Evolutionary conservation across 2,888 invertebrate genomes (phyloP).

Genomic region (Torymus texanus): DNA sequence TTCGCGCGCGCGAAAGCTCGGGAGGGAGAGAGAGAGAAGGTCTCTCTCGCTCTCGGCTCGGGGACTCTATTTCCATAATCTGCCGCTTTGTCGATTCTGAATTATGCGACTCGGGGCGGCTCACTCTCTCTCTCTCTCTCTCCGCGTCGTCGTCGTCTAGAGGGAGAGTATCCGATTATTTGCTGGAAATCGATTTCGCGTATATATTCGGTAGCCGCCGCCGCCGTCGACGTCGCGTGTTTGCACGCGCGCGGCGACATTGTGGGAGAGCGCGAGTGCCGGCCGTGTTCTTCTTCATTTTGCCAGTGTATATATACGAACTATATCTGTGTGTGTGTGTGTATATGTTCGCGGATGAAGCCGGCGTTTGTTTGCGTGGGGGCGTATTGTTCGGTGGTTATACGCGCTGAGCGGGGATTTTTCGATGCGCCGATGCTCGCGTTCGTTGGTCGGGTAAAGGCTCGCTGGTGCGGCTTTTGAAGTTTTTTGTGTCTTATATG

Average conservation of each 20-base stretch:
- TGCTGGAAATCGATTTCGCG: constrained; percentile 74
- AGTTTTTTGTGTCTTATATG: too few relatives aligned
- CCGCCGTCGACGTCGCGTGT: neutral
- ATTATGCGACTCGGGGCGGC: constrained; percentile 66
- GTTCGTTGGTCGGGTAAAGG: too few relatives aligned
- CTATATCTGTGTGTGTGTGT: constrained; percentile 6
- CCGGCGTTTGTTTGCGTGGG: too few relatives aligned
- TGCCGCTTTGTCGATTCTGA: constrained; percentile 75
- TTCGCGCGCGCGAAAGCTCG: constrained; percentile 53
- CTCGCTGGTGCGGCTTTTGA: too few relatives aligned
- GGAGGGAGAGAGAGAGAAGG: constrained; percentile 55
- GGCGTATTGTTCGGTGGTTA: too few relatives aligned
- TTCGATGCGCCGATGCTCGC: too few relatives aligned
- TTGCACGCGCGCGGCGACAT: constrained; percentile 61
- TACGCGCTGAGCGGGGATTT: too few relatives aligned
- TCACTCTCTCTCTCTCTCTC: constrained; percentile 56
- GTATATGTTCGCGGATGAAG: neutral
- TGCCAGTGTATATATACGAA: constrained; percentile 57
- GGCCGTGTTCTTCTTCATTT: constrained; percentile 61
- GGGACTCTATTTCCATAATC: constrained; percentile 75
- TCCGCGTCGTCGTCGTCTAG: constrained; percentile 8
- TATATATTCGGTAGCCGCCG: constrained; percentile 65
- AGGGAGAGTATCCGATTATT: constrained; percentile 73
- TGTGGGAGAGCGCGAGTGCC: constrained; percentile 54
- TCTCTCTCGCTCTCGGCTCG: constrained; percentile 44